A percentile compares a stretch with the other conserved stretches of the same genome.
phyloP scores from a whole-genome alignment of 2,797 vertebrate species.

The Remorina albescens region DNA sequence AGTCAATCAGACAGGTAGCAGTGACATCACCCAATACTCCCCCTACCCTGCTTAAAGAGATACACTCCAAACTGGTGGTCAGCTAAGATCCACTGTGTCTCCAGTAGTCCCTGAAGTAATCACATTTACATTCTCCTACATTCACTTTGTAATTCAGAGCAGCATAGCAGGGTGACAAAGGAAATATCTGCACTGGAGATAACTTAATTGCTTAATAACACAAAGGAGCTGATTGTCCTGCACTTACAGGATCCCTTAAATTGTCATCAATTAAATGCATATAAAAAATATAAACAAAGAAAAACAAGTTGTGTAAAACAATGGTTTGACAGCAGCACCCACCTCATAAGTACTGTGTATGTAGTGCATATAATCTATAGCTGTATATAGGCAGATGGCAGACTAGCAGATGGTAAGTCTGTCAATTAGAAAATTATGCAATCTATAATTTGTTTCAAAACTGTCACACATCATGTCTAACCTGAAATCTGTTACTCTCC shows the following conservation, averaged over 20 bases:
- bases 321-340: background rate
- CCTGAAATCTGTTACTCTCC: background rate
- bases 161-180: background rate
- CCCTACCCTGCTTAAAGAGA: constrained; percentile 22
- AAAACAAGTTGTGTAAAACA: background rate
- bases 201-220: background rate
- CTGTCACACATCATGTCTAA: background rate
- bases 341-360: background rate
- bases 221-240: background rate
- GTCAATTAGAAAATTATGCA: background rate
- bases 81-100: constrained; percentile 15
- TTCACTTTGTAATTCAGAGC: background rate
- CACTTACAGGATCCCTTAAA: background rate
- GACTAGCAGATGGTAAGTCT: background rate
- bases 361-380: background rate
- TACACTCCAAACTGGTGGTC: constrained; percentile 6
- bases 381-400: background rate
- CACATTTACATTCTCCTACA: constrained; percentile 4
- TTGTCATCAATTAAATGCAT: background rate
- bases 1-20: constrained; percentile 68
- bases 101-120: constrained; percentile 29
- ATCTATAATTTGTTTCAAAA: background rate
- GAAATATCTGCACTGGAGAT: background rate
- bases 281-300: background rate
- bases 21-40: constrained; percentile 66